phyloP scores from a whole-genome alignment of 1,140 invertebrate species.

The Zophobas morio region DNA sequence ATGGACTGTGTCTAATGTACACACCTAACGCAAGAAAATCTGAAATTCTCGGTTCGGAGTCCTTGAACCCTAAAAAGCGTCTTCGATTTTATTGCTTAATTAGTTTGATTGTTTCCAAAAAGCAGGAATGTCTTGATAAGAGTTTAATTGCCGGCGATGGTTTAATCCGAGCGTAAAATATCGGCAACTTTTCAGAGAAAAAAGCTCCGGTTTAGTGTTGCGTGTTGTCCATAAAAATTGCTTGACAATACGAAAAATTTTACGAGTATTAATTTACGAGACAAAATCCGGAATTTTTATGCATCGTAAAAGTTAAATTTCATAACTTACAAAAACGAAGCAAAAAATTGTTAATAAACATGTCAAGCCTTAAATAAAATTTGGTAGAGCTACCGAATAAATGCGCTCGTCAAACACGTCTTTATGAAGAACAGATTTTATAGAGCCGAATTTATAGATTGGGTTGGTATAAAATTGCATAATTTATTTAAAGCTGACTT shows the following conservation, averaged over 20 bases:
- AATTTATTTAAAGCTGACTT: constrained; percentile 17
- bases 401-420: not conserved
- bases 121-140: not conserved
- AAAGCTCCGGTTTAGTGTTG: constrained; percentile 4
- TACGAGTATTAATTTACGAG: constrained; percentile 12
- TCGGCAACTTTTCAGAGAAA: not conserved
- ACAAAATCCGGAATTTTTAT: constrained; percentile 14
- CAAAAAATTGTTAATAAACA: constrained; percentile 7
- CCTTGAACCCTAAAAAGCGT: not conserved
- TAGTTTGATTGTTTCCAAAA: constrained; percentile 10
- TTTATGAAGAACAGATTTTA: not conserved
- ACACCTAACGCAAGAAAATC: too few relatives aligned
- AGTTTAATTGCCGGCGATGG: not conserved
- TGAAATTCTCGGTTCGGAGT: not conserved
- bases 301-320: constrained; percentile 4
- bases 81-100: constrained; percentile 7
- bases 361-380: constrained; percentile 1
- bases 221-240: not conserved
- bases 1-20: not conserved
- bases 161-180: not conserved
- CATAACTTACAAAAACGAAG: not conserved
- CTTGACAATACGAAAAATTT: constrained; percentile 13
- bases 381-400: constrained; percentile 1
- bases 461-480: constrained; percentile 1
- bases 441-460: constrained; percentile 10